Evolutionary conservation across 2,113 vertebrate species (phyloP), one percentile per base, ranked within the genome.

Genomic region (Sarotherodon lohbergeri): DNA sequence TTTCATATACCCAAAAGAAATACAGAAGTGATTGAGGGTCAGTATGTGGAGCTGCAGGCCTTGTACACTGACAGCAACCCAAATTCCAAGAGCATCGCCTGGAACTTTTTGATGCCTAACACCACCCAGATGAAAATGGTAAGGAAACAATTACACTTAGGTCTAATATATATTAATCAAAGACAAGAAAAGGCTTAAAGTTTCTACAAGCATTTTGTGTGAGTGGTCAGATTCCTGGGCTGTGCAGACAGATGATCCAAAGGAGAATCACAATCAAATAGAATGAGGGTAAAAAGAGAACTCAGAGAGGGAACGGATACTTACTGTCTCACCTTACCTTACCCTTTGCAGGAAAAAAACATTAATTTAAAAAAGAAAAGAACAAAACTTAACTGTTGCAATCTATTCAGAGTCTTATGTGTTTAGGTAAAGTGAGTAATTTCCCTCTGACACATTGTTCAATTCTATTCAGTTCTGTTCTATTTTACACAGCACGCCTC

Each of bases 11-110:
- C 94, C 7, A 83, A 94, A 0, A 61, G 19, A 4, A 91, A 19
- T 1, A 78, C 98, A 50, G 91, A 93, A 7, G 97, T 94, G 0
- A 95, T 97, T 34, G 94, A 98, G 89, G 98, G 98, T 39, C 79
- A 92, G 7, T 93, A 2, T 3, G 96, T 93, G 4, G 94, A 97
- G 55, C 96, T 99, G 78, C 95, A 86, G 0, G 96, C 94, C 36
- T 96, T 94, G 63, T 98, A 98, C 93, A 91, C 34, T 0, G 61
- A 43, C 24, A 12, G 0, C 4, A 92, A 92, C 61, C 52, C 84
- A 17, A 50, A 16, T 34, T 22, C 57, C 43, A 90, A 92, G 89
- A 93, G 90, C 11, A 24, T 97, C 54, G 1, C 95, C 71, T 97
- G 96, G 96, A 97, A 91, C 92, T 94, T 94, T 50, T 16, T 95